Percentiles rank a stretch among this genome's conserved stretches.
phyloP scores from a whole-genome alignment of 2,113 vertebrate species.

The Rhynchomys soricoides region DNA sequence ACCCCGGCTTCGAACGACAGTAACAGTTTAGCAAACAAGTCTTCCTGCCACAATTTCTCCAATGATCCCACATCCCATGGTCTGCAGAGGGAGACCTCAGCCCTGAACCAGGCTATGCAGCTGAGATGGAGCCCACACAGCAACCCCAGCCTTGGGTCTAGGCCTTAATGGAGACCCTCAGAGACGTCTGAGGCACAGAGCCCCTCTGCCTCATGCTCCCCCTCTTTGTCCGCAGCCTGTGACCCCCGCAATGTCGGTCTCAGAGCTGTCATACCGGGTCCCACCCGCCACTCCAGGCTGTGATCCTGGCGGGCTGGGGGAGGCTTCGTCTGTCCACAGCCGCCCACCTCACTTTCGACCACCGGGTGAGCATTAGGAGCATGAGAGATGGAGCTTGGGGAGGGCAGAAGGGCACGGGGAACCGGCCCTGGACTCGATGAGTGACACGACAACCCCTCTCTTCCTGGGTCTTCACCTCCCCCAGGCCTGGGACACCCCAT shows the following conservation, averaged over 20 bases:
- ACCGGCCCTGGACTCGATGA: background rate
- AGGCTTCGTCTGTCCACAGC: conserved; percentile 82
- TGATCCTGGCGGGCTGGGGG: conserved; percentile 57
- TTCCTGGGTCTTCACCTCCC: conserved; percentile 1
- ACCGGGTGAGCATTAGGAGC: conserved; percentile 53
- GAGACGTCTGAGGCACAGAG: rapidly evolving
- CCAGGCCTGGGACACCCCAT: conserved; percentile 91
- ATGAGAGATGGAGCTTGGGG: background rate
- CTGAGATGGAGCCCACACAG: background rate
- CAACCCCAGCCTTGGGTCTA: background rate
- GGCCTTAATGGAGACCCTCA: background rate
- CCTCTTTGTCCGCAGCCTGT: conserved; percentile 65
- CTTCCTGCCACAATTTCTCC: background rate
- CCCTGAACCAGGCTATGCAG: background rate
- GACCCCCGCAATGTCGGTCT: conserved; percentile 42
- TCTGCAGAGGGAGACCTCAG: background rate
- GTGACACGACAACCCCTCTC: background rate
- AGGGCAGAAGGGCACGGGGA: background rate
- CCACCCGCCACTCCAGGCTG: conserved; percentile 38
- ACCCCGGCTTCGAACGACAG: conserved; percentile 39
- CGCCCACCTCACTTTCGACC: conserved; percentile 85
- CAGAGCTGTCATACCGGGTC: conserved; percentile 67
- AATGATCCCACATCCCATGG: background rate
- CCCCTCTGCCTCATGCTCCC: rapidly evolving
- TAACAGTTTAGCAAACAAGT: background rate